These are phyloP conservation scores for Drosophila ochracea DNA, from an alignment of 2,888 invertebrate species.

Conservation along the genomic window DNA sequence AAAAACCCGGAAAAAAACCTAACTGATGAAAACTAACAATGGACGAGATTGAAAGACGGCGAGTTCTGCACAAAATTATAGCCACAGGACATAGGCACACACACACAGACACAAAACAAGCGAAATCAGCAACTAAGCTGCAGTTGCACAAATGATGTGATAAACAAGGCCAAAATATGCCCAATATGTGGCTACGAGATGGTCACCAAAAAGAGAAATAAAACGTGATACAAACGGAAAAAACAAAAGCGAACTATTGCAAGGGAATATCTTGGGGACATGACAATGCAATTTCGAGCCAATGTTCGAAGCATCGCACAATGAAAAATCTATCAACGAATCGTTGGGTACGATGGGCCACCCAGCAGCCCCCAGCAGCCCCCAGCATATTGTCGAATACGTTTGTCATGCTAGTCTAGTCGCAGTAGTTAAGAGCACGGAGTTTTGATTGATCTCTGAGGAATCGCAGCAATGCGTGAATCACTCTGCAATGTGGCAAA, in stretches of 20 bases:
- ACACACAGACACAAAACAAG: constrained; percentile 2
- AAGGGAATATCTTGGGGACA: constrained; percentile 74
- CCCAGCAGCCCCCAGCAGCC: neutral
- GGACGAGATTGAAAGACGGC: constrained; percentile 10
- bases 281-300: constrained; percentile 72
- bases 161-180: constrained; percentile 34
- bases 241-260: constrained; percentile 17
- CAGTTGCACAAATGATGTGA: constrained; percentile 35
- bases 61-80: constrained; percentile 65
- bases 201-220: neutral
- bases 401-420: constrained; percentile 9
- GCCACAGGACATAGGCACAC: constrained; percentile 63
- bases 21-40: constrained; percentile 73
- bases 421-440: neutral
- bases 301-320: constrained; percentile 46
- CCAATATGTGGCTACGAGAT: constrained; percentile 14
- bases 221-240: neutral
- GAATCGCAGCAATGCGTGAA: constrained; percentile 22
- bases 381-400: neutral
- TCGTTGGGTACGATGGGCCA: constrained; percentile 5
- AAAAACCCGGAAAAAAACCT: constrained; percentile 27
- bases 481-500: constrained; percentile 10
- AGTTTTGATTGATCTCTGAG: constrained; percentile 30
- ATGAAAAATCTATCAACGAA: constrained; percentile 52
- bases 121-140: constrained; percentile 30